Evolutionary conservation across 92 coral and sea anemone species (phyloP), one percentile per base, ranked within the genome.

Genomic region (Metridium senile): DNA sequence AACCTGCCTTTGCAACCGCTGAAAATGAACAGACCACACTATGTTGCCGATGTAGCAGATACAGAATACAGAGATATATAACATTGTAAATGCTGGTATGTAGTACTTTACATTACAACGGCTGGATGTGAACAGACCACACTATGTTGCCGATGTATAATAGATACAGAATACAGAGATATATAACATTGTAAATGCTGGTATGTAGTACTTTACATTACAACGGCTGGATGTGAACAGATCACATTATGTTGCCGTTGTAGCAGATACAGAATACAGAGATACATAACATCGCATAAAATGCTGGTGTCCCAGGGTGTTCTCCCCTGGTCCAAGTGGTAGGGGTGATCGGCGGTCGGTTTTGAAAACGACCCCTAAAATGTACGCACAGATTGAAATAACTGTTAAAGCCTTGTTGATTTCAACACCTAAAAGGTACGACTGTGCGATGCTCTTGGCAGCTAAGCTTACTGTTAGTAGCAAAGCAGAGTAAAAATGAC

Each of bases 221-320:
- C 79, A 81, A 52, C 99, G 97, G 32, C 81, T 89, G 33, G 85
- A 81, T 82, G 82, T 95, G 62, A 88, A 88, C 58, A 92, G 85
- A 78, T 97, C 99, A 8, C 47, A 63, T 35, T 75, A 62, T 11
- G 88, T 79, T 35, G 77, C 63, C 25, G 84, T 69, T 34, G 45
- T 1, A 26, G 58, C n/a, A n/a, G 28, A 46, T n/a, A 68, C 39
- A 33, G 31, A 31, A 68, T 20, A 58, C 45, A 63, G 49, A 39
- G 8, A 39, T 39, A 39, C 6, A 39, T 39, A 39, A 39, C n/a
- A 39, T 6, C 13, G 49, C 8, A 39, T 4, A 39, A 4, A 39
- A 4, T 39, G 49, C n/a, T n/a, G n/a, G n/a, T n/a, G n/a, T n/a
- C n/a, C n/a, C n/a, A n/a, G n/a, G n/a, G n/a, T n/a, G n/a, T n/a